Base-by-base conservation (phyloP, 1,140 invertebrate genomes). In the Matsumurasca onukii region DNA sequence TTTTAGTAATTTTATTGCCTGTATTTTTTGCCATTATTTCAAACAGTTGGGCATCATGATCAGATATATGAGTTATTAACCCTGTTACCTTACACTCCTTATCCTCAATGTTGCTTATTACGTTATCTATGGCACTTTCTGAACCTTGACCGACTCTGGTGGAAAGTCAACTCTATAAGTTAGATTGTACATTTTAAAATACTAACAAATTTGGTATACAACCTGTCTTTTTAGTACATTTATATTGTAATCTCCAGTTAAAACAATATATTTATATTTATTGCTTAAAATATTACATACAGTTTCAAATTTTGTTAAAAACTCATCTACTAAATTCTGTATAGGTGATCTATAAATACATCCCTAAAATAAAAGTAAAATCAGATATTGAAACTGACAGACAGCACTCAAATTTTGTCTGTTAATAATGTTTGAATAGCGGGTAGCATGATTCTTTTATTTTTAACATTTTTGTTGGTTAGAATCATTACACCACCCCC, bases 341-440 rank as follows among this genome's bases (percentile, higher is more conserved):
- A 24, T 17, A 27, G 62, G 25, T 31, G 59, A 24, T 64, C 62
- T 64, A 34, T 64, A 64, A 20, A 64, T 39, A 45, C 31, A 64
- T 24, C 2, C n/a, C 62, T 45, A 64, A 45, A 5, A 64, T 17
- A 64, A 30, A 64, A 31, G n/a, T 31, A 34, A 64, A 64, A 34
- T 30, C n/a, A 64, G n/a, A 13, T 12, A 64, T 13, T 20, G 62
- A 31, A 64, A 64, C 22, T 45, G 62, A n/a, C 20, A 64, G 39
- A 34, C 62, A 64, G 39, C 62, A 64, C 29, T 64, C 31, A 31
- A 64, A 64, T 45, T 34, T 64, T 64, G 31, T 64, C 62, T n/a
- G 30, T 34, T 45, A 45, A 24, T 64, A 64, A 39, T 64, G 25
- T 20, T 45, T 64, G 31, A 64, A 64, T 27, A 31, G 31, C 25